Evolutionary conservation across 2,888 invertebrate species (phyloP).

Genomic region (Drosophila atripex): DNA sequence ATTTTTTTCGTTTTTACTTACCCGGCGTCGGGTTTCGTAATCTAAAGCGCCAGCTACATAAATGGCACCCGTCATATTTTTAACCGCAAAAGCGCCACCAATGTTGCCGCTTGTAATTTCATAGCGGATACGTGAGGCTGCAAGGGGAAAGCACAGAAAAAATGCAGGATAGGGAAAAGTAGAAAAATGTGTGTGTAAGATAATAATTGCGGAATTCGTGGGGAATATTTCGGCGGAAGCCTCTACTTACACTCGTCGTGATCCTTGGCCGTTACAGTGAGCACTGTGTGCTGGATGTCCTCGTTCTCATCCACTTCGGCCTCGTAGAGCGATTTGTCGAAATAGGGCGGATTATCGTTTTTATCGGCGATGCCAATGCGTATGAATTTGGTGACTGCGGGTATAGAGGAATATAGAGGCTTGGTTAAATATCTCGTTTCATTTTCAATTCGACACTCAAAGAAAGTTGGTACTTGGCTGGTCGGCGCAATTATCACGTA

Average conservation of each 20-base stretch:
- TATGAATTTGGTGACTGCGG: constrained; percentile 96
- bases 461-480: constrained; percentile 29
- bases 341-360: constrained; percentile 99
- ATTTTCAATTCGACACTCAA: constrained; percentile 26
- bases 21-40: constrained; percentile 97
- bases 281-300: constrained; percentile 97
- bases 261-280: constrained; percentile 99
- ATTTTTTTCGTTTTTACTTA: constrained; percentile 85
- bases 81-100: constrained; percentile 98
- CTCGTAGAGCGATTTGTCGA: constrained; percentile 97
- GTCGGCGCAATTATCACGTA: constrained; percentile 74
- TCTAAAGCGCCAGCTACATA: constrained; percentile 98
- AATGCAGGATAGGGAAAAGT: constrained; percentile 37
- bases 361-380: constrained; percentile 99
- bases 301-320: constrained; percentile 99
- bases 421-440: constrained; percentile 41
- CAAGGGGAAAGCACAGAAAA: constrained; percentile 54
- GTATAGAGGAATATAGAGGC: neutral
- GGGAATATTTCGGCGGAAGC: constrained; percentile 21
- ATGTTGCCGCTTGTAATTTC: constrained; percentile 99
- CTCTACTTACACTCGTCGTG: constrained; percentile 97
- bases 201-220: constrained; percentile 47
- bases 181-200: constrained; percentile 32
- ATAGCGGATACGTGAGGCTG: constrained; percentile 99
- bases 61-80: constrained; percentile 99